Conservation (phyloP, 1,140 invertebrate genomes). For the Pogonomyrmex barbatus region DNA sequence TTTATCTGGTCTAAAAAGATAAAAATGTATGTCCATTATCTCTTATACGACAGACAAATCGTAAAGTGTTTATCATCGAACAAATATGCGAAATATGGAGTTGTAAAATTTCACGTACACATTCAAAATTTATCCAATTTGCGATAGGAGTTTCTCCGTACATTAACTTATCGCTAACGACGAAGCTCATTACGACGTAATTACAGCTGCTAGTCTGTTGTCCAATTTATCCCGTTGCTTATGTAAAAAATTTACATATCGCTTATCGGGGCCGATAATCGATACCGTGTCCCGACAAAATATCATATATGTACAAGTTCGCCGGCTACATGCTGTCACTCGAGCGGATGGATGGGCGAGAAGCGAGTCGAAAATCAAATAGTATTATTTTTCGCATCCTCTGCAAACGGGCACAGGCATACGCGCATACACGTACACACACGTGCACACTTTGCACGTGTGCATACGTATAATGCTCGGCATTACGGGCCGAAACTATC, state of each 20-base stretch:
- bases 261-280: slow-evolving; percentile 26
- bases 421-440: background rate
- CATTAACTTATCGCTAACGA: background rate
- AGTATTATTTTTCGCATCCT: slow-evolving; percentile 34
- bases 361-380: slow-evolving; percentile 21
- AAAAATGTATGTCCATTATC: slow-evolving; percentile 1
- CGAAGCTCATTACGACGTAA: background rate
- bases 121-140: background rate
- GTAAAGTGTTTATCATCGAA: background rate
- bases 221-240: background rate
- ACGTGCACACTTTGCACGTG: background rate
- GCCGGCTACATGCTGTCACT: slow-evolving; percentile 36
- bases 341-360: background rate
- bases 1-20: slow-evolving; percentile 32
- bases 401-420: background rate
- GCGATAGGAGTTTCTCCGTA: background rate
- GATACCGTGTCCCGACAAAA: slow-evolving; percentile 23
- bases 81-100: slow-evolving; percentile 9
- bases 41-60: background rate
- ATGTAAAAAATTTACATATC: background rate
- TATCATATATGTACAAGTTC: slow-evolving; percentile 13
- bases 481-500: slow-evolving; percentile 46
- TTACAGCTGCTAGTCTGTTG: slow-evolving; percentile 1
- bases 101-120: background rate
- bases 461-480: background rate